Base-by-base conservation (phyloP, 2,888 invertebrate species). In the Stenotaenia linearis region DNA sequence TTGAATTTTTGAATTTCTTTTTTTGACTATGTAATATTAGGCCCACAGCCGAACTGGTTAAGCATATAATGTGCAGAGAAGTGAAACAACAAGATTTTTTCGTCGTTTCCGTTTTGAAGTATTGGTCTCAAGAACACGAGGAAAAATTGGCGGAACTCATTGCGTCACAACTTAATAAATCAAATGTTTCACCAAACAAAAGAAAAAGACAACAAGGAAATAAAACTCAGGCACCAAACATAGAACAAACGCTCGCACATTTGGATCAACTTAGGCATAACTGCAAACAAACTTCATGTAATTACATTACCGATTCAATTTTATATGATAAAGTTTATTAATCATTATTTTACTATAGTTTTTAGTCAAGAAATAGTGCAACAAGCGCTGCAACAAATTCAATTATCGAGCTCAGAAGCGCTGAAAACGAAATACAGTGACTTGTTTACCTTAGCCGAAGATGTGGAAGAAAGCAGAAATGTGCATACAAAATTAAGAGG, bases 51-150 rank as follows among this genome's bases (percentile, higher is more conserved):
- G 87, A 87, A 35, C 81, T 88, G 10, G 83, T 89, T 61, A 84
- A 87, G 74, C 85, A 86, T 15, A 84, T 89, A 12, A 83, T 89
- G 83, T 85, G 85, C 75, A 84, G 89, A 28, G 86, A 87, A 82
- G 86, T 86, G 80, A 86, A 86, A 81, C 82, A 83, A 4, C 88
- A 89, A 61, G 97, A 97, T 87, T 90, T 92, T 81, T 96, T 98
- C 88, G 93, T 97, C 15, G 93, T 95, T 74, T 95, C 97, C 3
- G 91, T 95, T 50, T 88, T 98, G 82, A 93, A 96, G 84, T 94
- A 93, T 87, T 98, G 96, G 98, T 96, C 95, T 86, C 93, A 95
- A 84, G 94, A 95, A 84, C 92, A 92, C 84, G 95, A 97, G 84
- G 96, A 96, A 84, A 94, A 93, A 86, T 90, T 89, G 45, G 88